Base-by-base conservation (phyloP, 2,797 vertebrate genomes). In the Hemitrygon akajei region DNA sequence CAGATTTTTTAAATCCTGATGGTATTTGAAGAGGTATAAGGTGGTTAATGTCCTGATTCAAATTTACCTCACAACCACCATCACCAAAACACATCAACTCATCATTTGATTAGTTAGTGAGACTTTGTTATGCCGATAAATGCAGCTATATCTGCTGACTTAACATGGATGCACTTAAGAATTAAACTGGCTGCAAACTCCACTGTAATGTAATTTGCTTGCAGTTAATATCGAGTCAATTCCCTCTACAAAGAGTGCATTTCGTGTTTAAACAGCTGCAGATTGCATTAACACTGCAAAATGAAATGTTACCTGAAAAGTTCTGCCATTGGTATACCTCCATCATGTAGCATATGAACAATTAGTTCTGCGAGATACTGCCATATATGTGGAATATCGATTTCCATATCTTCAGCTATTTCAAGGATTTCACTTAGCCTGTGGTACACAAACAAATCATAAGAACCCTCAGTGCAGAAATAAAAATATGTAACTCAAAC, bases 311-410 rank as follows among this genome's bases (percentile, higher is more conserved):
- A 99, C 99, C 97, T 98, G 96, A 99, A 99, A 6, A 99, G 96
- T 0, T 98, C 96, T 94, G 97, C 98, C 98, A 99, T 98, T 93
- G 98, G 96, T 91, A 99, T 97, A 47, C 98, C 98, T 79, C 97
- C 98, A 94, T 99, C 99, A 10, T 97, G 97, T 93, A 99, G 96
- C 95, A 99, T 97, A 69, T 99, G 99, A 0, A 97, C 97, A 95
- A 99, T 97, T 91, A 99, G 96, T 95, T 99, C 98, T 0, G 98
- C 98, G 95, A 99, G 96, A 96, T 99, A 99, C n/a, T 98, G 97
- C 98, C 98, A 99, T 95, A 99, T 98, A 91, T 99, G 98, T 0
- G 99, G 98, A 95, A 99, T 98, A 94, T 99, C 99, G 7, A 99
- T 99, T 11, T 98, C 98, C 98, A 99, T 99, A 95, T 99, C 99